phyloP scores from a whole-genome alignment of 2,888 invertebrate genomes.

The Drosophila tripunctata region DNA sequence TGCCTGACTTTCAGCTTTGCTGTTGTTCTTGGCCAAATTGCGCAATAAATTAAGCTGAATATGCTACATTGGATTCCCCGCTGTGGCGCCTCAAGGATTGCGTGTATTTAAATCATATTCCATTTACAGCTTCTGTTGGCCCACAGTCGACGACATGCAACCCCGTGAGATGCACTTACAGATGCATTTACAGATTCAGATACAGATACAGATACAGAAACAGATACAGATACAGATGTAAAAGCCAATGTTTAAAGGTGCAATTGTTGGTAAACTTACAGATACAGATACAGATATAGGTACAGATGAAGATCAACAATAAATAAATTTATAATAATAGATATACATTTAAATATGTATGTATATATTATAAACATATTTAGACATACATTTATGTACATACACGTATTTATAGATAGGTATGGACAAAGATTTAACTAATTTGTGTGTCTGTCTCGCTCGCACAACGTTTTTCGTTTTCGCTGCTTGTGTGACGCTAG shows the following conservation, averaged over 20 bases:
- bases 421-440: not conserved
- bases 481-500: too few species aligned
- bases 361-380: not conserved
- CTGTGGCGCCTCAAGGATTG: conserved; percentile 64
- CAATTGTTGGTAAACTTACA: not conserved
- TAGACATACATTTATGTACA: not conserved
- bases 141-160: conserved; percentile 18
- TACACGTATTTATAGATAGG: not conserved
- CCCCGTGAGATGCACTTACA: not conserved
- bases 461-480: too few species aligned
- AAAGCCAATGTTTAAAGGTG: too few species aligned
- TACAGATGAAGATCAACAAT: not conserved
- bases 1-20: conserved; percentile 3
- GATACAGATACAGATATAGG: not conserved
- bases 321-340: not conserved
- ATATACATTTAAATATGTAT: not conserved
- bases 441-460: too few species aligned
- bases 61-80: conserved; percentile 27
- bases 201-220: not conserved
- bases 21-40: conserved; percentile 51
- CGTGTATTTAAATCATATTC: conserved; percentile 68
- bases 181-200: not conserved
- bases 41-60: conserved; percentile 56
- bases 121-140: conserved; percentile 62
- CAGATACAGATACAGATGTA: not conserved